These are phyloP conservation scores for Catagonus wagneri DNA, from an alignment of 2,113 vertebrate genomes.

Conservation along the genomic window DNA sequence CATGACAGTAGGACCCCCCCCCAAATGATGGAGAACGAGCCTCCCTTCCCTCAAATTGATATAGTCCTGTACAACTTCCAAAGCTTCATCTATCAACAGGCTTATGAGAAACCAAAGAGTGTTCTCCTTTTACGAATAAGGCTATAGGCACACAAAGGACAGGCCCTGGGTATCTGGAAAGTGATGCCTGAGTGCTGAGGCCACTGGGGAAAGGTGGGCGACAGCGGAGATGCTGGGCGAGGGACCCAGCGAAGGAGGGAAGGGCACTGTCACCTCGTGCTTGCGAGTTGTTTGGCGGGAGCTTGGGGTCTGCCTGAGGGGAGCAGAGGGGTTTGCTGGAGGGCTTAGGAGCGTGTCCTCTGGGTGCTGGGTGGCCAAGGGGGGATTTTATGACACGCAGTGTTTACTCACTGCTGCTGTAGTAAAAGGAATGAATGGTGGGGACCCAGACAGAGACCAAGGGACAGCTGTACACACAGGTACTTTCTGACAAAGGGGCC, in stretches of 20 bases:
- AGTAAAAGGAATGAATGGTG: background rate
- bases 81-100: background rate
- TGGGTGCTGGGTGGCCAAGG: background rate
- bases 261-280: background rate
- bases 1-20: background rate
- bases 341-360: background rate
- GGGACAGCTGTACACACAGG: conserved; percentile 68
- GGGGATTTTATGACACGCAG: background rate
- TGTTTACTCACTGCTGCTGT: background rate
- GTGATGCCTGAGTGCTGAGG: background rate
- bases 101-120: background rate
- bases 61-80: background rate
- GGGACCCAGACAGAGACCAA: background rate
- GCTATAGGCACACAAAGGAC: background rate
- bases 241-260: background rate
- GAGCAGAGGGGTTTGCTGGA: background rate
- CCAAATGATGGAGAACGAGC: background rate
- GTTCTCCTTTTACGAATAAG: background rate
- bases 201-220: background rate
- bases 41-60: background rate
- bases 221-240: background rate
- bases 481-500: conserved; percentile 72
- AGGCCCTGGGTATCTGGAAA: background rate
- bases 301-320: background rate
- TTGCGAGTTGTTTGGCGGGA: background rate